Evolutionary conservation across 1,140 invertebrate genomes (phyloP), one percentile per base, ranked within the genome.

Genomic region (Lithobius niger): DNA sequence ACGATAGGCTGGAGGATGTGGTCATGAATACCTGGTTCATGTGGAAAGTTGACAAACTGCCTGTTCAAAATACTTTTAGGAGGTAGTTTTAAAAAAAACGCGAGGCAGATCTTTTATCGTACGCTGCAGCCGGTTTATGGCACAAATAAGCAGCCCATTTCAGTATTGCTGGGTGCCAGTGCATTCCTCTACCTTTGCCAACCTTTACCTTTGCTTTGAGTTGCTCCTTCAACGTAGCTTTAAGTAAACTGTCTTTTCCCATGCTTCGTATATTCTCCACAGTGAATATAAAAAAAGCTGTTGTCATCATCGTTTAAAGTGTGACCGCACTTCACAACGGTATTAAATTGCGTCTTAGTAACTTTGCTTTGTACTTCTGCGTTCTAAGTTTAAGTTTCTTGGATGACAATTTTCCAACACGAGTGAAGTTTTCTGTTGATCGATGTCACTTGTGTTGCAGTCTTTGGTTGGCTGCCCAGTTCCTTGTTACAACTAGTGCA

Each of bases 71-170:
- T 48, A 24, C 10, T 13, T 48, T 10, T 10, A 13, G 45, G 19
- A 13, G 45, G 45, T 24, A 48, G 45, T 24, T 24, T 48, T 48
- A n/a, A n/a, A 48, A 24, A 48, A 48, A 48, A 13, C 45, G 10
- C 19, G 45, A 48, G 10, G 10, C 19, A 18, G 13, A 10, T 13
- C 10, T 10, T 48, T 10, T 10, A 13, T 48, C 45, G 19, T 48
- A 48, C 10, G 45, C 45, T 13, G 45, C 13, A 13, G 45, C 10
- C 13, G 45, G 19, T 48, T 48, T 48, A 19, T 21, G 13, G 10
- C 22, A 13, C 10, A 48, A 13, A 21, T 48, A 21, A 13, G 45
- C 45, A 18, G 45, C 45, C 45, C 45, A 48, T 24, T 48, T 48
- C 19, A 48, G 10, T 40, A 40, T 18, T 18, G 10, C 31, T 13